Conservation (phyloP, 1,140 invertebrate genomes). For the Drosophila orena region DNA sequence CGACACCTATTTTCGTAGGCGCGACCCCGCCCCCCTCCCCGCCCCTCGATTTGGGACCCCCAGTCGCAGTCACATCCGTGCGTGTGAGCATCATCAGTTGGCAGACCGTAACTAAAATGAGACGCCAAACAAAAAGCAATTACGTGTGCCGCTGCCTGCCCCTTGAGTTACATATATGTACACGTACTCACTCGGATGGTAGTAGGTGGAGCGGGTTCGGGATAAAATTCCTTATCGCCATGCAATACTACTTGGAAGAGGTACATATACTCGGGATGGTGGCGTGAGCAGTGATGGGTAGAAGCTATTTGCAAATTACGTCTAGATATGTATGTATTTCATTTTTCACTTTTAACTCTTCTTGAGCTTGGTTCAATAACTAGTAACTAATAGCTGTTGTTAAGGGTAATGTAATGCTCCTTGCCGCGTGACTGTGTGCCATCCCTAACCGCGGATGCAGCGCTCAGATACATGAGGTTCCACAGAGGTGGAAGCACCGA, state of each 20-base stretch:
- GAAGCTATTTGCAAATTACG: neutral
- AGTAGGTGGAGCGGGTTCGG: slow-evolving; percentile 9
- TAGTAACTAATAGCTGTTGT: too few species aligned
- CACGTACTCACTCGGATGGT: too few species aligned
- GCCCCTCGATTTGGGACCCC: slow-evolving; percentile 9
- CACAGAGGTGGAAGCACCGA: slow-evolving; percentile 13
- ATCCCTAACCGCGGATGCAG: slow-evolving; percentile 33
- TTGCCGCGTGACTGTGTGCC: neutral
- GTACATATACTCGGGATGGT: slow-evolving; percentile 12
- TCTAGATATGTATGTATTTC: too few species aligned
- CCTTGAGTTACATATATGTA: slow-evolving; percentile 28
- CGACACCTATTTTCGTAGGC: slow-evolving; percentile 80
- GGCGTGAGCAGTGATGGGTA: neutral
- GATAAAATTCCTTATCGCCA: slow-evolving; percentile 79
- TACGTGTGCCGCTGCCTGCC: slow-evolving; percentile 71
- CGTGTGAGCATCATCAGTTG: slow-evolving; percentile 60
- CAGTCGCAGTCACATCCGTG: slow-evolving; percentile 22
- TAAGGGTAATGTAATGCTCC: too few species aligned
- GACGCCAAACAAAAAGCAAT: slow-evolving; percentile 82
- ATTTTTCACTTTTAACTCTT: too few species aligned
- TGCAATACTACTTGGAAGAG: slow-evolving; percentile 24
- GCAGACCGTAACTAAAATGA: slow-evolving; percentile 82
- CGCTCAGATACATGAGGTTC: slow-evolving; percentile 52
- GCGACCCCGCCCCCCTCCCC: slow-evolving; percentile 43
- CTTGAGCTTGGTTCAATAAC: too few species aligned